These are phyloP conservation scores for Malurus leucopterus DNA, from an alignment of 2,797 vertebrate species.

Conservation along the genomic window DNA sequence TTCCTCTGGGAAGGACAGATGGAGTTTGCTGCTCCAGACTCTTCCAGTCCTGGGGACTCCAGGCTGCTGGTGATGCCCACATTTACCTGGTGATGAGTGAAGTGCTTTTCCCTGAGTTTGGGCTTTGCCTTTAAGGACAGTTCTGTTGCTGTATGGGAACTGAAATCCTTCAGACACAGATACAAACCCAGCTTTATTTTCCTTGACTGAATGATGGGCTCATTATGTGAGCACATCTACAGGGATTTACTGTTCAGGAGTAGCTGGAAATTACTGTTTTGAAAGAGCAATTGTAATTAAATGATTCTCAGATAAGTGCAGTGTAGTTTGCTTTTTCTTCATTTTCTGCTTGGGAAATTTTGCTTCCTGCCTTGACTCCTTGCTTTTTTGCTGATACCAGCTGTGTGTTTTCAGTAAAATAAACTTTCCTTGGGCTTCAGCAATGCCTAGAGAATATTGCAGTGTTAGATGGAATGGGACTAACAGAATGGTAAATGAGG, in stretches of 20 bases:
- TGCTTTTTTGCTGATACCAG: not conserved
- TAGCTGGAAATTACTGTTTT: not conserved
- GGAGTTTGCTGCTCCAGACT: not conserved
- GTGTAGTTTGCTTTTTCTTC: not conserved
- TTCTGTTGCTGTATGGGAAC: not conserved
- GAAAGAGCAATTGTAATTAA: not conserved
- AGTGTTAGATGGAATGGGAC: not conserved
- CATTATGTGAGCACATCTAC: not conserved
- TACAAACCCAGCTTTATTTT: not conserved
- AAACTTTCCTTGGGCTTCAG: not conserved
- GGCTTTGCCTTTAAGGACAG: not conserved
- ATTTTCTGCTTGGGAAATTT: not conserved
- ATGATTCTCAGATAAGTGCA: not conserved
- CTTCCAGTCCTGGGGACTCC: not conserved
- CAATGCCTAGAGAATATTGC: not conserved
- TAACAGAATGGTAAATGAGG: not conserved
- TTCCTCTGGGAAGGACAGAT: fast-evolving
- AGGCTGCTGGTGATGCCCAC: not conserved
- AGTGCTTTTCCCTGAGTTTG: not conserved
- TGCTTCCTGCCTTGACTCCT: not conserved
- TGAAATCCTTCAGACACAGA: not conserved
- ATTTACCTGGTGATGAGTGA: not conserved
- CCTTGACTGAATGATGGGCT: not conserved
- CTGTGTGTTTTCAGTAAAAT: not conserved
- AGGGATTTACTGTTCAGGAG: not conserved